Percentiles rank a stretch among this genome's conserved stretches.
Conservation (phyloP, 2,797 vertebrate species). For the Danio jaintianensis region DNA sequence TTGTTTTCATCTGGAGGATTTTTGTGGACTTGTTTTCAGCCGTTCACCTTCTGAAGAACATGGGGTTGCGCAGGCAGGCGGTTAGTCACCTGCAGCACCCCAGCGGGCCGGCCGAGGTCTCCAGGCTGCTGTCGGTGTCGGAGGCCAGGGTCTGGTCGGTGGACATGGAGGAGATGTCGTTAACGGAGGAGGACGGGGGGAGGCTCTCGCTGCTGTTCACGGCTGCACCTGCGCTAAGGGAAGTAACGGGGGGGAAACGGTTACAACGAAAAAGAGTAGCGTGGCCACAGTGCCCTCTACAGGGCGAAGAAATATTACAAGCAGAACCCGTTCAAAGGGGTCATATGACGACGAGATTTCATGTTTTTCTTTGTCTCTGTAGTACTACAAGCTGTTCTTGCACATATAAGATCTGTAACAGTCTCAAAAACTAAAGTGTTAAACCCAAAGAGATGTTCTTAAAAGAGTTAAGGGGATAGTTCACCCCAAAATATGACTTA, state of each 20-base stretch:
- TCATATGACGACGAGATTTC: too few species aligned
- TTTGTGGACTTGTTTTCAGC: conserved; percentile 37
- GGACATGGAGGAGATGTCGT: conserved; percentile 99
- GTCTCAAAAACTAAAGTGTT: too few species aligned
- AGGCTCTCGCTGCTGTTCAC: conserved; percentile 99
- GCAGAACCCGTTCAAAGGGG: not conserved
- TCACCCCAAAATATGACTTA: too few species aligned
- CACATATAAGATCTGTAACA: too few species aligned
- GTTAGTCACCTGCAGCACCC: conserved; percentile 99
- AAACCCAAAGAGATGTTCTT: too few species aligned
- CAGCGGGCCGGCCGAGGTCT: conserved; percentile 97
- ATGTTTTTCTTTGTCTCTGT: too few species aligned
- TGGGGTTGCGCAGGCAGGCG: conserved; percentile 99
- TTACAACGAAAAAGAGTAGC: conserved; percentile 84
- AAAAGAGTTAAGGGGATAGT: too few species aligned
- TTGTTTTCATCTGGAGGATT: conserved; percentile 57
- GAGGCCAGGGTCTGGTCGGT: conserved; percentile 99
- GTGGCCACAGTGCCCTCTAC: not conserved
- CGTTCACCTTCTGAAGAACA: conserved; percentile 97
- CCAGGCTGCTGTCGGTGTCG: conserved; percentile 99
- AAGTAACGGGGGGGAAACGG: conserved; percentile 88
- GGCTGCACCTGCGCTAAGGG: conserved; percentile 99
- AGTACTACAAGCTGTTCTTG: too few species aligned
- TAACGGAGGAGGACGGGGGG: conserved; percentile 98
- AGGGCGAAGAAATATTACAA: not conserved